Evolutionary conservation across 2,797 vertebrate species (phyloP), one percentile per base, ranked within the genome.

Genomic region (Macropodus opercularis): DNA sequence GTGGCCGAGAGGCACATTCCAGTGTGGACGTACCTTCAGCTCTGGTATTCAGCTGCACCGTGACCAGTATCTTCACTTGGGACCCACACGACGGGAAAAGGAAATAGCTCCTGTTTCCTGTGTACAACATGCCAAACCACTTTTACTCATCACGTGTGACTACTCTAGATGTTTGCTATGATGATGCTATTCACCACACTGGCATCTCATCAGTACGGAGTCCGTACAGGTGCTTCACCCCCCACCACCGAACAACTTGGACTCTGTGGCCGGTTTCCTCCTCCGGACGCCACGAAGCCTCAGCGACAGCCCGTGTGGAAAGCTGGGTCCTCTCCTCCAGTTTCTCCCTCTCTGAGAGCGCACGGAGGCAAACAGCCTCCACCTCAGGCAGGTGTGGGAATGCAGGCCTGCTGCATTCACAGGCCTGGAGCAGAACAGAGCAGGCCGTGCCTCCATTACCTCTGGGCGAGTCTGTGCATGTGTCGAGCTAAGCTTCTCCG

Each of bases 1-100:
- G 87, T 92, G 88, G 80, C 74, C 74, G 71, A 80, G 86, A 82
- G 84, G 83, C 76, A 88, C 89, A 93, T 92, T 92, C 91, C 90
- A 83, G 77, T 85, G 83, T 73, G 76, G 54, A 80, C 79, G 85
- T 91, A 91, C 89, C 88, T 92, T 90, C 76, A 90, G 70, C 56
- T 75, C 74, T 77, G 77, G 85, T 76, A 79, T 89, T 90, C 78
- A 80, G 73, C 78, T 76, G 81, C 72, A 80, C 75, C 80, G 67
- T 85, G 80, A 78, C 77, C 81, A 76, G 47, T 56, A 8, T 1
- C 66, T 62, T 52, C 42, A 42, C 19, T 35, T 32, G 85, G 61
- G 83, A 75, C 76, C 75, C 67, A 48, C 2, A 60, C 56, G 42
- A 32, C 77, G 74, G 68, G 55, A 74, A 53, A 57, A 69, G 72